phyloP scores from a whole-genome alignment of 2,113 vertebrate species.

The Neolamprologus tretocephalus region DNA sequence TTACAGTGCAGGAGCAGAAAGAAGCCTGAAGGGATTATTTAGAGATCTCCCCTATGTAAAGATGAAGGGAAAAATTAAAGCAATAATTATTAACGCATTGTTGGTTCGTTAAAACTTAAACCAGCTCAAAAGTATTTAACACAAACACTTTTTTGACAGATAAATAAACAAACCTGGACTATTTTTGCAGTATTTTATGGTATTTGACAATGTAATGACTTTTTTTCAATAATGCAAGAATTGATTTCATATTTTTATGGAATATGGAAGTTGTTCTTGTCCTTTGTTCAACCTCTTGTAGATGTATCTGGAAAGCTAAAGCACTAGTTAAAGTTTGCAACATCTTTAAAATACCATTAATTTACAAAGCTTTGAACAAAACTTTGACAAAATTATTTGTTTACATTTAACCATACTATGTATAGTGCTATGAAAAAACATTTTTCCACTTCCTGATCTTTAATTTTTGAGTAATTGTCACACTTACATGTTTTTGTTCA shows the following conservation, averaged over 20 bases:
- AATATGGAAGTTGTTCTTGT: not conserved
- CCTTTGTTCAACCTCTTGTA: not conserved
- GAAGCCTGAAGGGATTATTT: not conserved
- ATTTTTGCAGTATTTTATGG: not conserved
- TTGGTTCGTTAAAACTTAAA: not conserved
- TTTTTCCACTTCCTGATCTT: not conserved
- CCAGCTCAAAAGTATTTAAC: not conserved
- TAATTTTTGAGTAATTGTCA: not conserved
- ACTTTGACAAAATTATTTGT: not conserved
- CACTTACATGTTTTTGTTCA: not conserved
- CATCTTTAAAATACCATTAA: not conserved
- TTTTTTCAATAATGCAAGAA: not conserved
- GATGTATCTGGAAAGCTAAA: not conserved
- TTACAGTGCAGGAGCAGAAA: not conserved
- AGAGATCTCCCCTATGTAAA: not conserved
- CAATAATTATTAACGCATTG: not conserved
- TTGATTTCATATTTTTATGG: not conserved
- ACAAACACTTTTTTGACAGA: not conserved
- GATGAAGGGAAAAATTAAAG: not conserved
- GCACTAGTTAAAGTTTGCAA: not conserved
- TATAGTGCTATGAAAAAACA: not conserved
- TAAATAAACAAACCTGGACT: not conserved
- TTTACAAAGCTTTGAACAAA: not conserved
- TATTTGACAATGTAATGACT: not conserved
- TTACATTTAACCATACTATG: not conserved